Conservation (phyloP, 2,888 invertebrate species). For the Orthosia gracilis region DNA sequence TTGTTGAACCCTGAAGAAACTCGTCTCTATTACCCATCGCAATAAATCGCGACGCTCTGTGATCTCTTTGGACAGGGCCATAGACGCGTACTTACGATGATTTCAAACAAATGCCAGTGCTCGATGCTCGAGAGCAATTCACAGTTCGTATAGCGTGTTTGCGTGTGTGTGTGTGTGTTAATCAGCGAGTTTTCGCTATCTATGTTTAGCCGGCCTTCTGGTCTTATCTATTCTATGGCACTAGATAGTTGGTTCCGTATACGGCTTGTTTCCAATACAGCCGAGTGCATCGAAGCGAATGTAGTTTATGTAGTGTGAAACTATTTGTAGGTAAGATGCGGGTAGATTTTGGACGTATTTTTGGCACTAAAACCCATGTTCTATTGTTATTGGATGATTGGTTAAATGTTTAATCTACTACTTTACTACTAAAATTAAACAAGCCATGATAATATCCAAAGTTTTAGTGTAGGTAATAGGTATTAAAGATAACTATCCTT, state of each 20-base stretch:
- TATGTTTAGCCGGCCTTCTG: slow-evolving; percentile 13
- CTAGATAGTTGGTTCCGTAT: slow-evolving; percentile 40
- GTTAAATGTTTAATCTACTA: background rate
- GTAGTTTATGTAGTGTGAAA: slow-evolving; percentile 31
- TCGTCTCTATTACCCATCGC: no score
- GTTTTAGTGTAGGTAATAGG: no score
- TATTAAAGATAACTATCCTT: no score
- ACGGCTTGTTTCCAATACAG: slow-evolving; percentile 52
- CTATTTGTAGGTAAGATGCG: slow-evolving; percentile 42
- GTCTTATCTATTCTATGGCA: background rate
- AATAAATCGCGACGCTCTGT: no score
- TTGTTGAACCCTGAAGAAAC: no score
- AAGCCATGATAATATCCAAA: background rate
- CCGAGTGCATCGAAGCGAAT: slow-evolving; percentile 45
- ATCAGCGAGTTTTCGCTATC: background rate
- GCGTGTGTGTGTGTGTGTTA: no score
- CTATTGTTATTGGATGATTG: slow-evolving; percentile 10
- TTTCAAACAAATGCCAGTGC: no score
- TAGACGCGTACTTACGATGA: no score
- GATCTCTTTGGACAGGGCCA: no score
- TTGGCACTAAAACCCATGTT: slow-evolving; percentile 10
- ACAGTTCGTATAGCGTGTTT: no score
- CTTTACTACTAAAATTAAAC: background rate
- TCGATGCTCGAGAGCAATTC: no score
- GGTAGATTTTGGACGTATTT: slow-evolving; percentile 10